Base-by-base conservation (phyloP, 2,113 vertebrate species). In the Nesoenas mayeri region DNA sequence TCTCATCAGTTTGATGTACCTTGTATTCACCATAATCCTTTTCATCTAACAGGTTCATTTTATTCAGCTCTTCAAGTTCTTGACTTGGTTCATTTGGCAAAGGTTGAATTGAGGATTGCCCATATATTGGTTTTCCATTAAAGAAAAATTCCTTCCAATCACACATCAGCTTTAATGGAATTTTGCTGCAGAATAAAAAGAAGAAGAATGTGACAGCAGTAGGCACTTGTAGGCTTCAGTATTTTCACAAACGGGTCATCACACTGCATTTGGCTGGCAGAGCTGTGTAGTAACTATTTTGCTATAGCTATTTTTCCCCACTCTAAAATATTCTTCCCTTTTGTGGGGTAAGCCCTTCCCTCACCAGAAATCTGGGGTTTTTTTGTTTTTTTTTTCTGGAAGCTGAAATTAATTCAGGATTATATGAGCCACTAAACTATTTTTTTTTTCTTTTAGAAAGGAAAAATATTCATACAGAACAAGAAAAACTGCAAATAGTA, bases 91-190 rank as follows among this genome's bases (percentile, higher is more conserved):
- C 94, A 29, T 74, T 25, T 50, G 92, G 66, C 9, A 96, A 53
- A 22, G 85, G 44, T 24, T 97, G 96, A 86, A 97, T 29, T 38
- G 94, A 96, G 19, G 95, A 83, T 97, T 97, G 96, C 34, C 98
- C 98, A 89, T 99, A 99, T 57, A 99, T 96, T 50, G 99, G 98
- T 70, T 98, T 97, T 79, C 98, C 99, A 36, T 89, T 95, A 53
- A 98, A 93, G 97, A 99, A 98, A 29, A 99, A 77, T 86, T 99
- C 98, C 97, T 99, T 99, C 99, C 99, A 99, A 85, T 99, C 98
- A 84, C 93, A 92, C 97, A 99, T 98, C 96, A 98, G 26, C 95
- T 99, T 99, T 48, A 62, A 53, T 67, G 99, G 99, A 97, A 99
- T 98, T 88, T 95, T 80, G 94, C 99, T 99, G 92, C 38, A 95